Base-by-base conservation (phyloP, 1,140 invertebrate species). In the Linepithema humile region DNA sequence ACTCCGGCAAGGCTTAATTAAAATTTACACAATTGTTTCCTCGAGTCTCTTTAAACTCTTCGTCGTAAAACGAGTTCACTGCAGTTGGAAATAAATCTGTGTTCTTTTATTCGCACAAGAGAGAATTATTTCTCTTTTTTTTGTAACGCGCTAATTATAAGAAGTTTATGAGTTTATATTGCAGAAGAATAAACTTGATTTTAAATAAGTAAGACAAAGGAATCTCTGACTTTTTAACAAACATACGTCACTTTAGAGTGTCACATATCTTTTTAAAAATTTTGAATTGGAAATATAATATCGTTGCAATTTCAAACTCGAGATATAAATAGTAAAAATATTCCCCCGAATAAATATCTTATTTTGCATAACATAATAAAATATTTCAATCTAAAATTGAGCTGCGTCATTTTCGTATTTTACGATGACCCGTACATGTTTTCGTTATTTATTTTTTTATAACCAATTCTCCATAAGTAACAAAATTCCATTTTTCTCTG, bases 21-120 rank as follows among this genome's bases (percentile, higher is more conserved):
- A 67, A 78, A 78, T 78, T 78, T 20, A 78, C 23, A 10, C 32
- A 55, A 67, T 55, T 78, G 17, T 78, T 53, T 40, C 32, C 40
- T 67, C 29, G 23, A 78, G 23, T 9, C 5, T 5, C 2, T 38
- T 67, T 0, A 17, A 67, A 40, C 45, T 53, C 10, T 40, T 29
- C 29, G 32, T 38, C 15, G n/a, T 53, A 10, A 50, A 9, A 48
- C 35, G 20, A 10, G 4, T n/a, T n/a, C n/a, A n/a, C n/a, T n/a
- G n/a, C n/a, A n/a, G n/a, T n/a, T n/a, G n/a, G n/a, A n/a, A n/a
- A n/a, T n/a, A n/a, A n/a, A n/a, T n/a, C 5, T 26, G 32, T 26
- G 17, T 20, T n/a, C 5, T 40, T 67, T 53, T 4, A 26, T 7
- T 43, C 12, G 10, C 15, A n/a, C n/a, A 35, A 26, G 17, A 57